phyloP scores from a whole-genome alignment of 2,888 invertebrate genomes.

The Chromoteleia sp. region DNA sequence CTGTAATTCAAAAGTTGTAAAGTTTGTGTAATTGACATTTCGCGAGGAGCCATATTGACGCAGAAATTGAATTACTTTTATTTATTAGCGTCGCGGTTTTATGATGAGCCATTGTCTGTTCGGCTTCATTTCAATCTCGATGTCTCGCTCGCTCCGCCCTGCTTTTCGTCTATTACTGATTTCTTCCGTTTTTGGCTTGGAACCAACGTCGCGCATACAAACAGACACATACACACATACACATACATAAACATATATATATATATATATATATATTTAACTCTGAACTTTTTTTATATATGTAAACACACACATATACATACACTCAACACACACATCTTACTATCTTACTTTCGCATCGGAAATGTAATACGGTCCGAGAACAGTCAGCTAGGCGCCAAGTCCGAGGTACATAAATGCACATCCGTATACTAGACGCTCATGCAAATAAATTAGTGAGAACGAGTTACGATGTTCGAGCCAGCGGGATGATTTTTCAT shows the following conservation, averaged over 20 bases:
- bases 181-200: conserved; percentile 67
- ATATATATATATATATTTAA: neutral
- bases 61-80: conserved; percentile 49
- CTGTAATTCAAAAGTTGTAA: conserved; percentile 17
- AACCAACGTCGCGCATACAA: conserved; percentile 54
- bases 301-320: conserved; percentile 2
- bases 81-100: conserved; percentile 49
- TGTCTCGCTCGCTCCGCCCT: conserved; percentile 30
- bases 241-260: conserved; percentile 14
- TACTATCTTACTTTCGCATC: conserved; percentile 64
- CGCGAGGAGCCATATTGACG: conserved; percentile 22
- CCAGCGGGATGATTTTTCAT: conserved; percentile 54
- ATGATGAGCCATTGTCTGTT: conserved; percentile 62
- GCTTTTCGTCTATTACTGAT: conserved; percentile 56
- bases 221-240: neutral
- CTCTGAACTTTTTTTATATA: too few relatives aligned
- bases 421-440: conserved; percentile 59
- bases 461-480: conserved; percentile 54
- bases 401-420: conserved; percentile 64
- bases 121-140: conserved; percentile 60
- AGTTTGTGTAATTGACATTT: conserved; percentile 30
- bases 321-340: neutral
- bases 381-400: conserved; percentile 71
- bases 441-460: conserved; percentile 65
- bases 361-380: conserved; percentile 68